Percentiles rank a stretch among this genome's conserved stretches.
These are phyloP conservation scores for Saxidomus purpurata DNA, from an alignment of 1,140 invertebrate genomes.

Conservation along the genomic window DNA sequence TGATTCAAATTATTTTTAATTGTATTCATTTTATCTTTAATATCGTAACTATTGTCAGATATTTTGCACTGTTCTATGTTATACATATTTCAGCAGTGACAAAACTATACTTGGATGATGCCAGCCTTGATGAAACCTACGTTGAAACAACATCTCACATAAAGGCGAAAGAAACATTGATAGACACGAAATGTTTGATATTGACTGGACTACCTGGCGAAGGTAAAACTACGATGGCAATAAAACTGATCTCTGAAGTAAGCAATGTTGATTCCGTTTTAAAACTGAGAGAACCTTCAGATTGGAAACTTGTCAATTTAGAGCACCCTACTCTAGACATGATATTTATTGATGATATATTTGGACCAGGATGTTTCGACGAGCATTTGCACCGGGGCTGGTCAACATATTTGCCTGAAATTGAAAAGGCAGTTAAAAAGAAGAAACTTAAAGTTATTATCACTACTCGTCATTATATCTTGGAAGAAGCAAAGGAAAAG, in stretches of 20 bases:
- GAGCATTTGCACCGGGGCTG: background rate
- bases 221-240: slow-evolving; percentile 43
- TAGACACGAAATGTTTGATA: background rate
- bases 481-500: background rate
- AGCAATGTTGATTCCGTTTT: background rate
- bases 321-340: background rate
- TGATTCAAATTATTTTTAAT: no score
- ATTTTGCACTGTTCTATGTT: no score
- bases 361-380: slow-evolving; percentile 19
- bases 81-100: no score
- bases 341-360: slow-evolving; percentile 50
- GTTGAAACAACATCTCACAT: background rate
- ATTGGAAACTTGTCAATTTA: background rate
- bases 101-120: no score
- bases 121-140: background rate
- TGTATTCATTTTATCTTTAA: no score
- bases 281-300: background rate
- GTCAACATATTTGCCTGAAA: background rate
- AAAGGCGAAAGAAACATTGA: background rate
- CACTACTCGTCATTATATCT: slow-evolving; percentile 44
- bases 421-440: background rate
- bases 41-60: no score
- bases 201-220: slow-evolving; percentile 34
- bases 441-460: slow-evolving; percentile 33
- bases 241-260: background rate